phyloP scores from a whole-genome alignment of 2,888 invertebrate genomes.

The Napeogenes inachia region DNA sequence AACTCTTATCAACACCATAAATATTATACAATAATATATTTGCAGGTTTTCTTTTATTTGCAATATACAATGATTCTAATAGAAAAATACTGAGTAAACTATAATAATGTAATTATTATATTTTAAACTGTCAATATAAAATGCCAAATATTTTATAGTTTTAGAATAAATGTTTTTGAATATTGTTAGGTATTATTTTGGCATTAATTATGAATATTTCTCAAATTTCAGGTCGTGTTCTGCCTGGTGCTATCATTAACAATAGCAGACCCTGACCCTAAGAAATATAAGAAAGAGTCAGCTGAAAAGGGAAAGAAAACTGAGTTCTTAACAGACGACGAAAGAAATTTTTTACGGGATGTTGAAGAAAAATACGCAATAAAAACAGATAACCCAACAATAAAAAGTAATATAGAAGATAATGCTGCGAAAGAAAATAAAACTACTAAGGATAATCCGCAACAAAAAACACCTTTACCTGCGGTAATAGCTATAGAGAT shows the following conservation, averaged over 20 bases:
- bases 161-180: too few relatives aligned
- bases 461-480: conserved; percentile 54
- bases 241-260: conserved; percentile 45
- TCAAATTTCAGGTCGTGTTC: conserved; percentile 59
- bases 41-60: too few relatives aligned
- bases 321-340: conserved; percentile 54
- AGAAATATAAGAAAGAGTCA: conserved; percentile 58
- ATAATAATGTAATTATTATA: too few relatives aligned
- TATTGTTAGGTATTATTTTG: background rate
- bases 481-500: conserved; percentile 81
- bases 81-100: too few relatives aligned
- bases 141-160: too few relatives aligned
- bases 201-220: background rate
- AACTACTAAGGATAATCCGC: conserved; percentile 24
- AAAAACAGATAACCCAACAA: conserved; percentile 46
- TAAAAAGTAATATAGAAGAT: conserved; percentile 41
- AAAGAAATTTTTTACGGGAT: conserved; percentile 66
- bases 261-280: conserved; percentile 62
- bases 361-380: conserved; percentile 71
- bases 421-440: conserved; percentile 26
- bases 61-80: too few relatives aligned
- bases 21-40: too few relatives aligned
- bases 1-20: too few relatives aligned
- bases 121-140: too few relatives aligned
- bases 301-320: conserved; percentile 49